Base-by-base conservation (phyloP, 2,888 invertebrate genomes). In the Thalpophila matura region DNA sequence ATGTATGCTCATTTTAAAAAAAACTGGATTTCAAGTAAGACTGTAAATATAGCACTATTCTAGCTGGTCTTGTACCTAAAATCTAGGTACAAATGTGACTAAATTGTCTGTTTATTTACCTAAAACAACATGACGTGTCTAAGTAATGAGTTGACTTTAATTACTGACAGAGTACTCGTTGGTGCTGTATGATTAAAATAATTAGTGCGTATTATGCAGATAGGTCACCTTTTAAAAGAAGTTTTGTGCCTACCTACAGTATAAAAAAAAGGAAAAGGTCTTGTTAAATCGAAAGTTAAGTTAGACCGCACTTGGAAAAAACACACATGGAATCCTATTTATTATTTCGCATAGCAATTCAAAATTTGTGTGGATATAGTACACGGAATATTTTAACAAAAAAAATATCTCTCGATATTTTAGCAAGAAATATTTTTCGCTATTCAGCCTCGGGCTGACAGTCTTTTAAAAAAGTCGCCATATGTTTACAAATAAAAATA, bases 61-160 rank as follows among this genome's bases (percentile, higher is more conserved):
- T 3, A 7, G 3, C n/a, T n/a, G 16, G 22, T 9, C 22, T 55
- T 53, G 29, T 5, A 29, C 5, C 7, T 33, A n/a, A 3, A 42
- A 24, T 38, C 67, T 26, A 45, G 20, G 60, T 45, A 16, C 9
- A 35, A 37, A 55, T 31, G 1, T 29, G 33, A 49, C 18, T 18
- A 24, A 24, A 35, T 7, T 27, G 12, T 35, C 12, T 4, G 31
- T 43, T 43, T 56, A 22, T 9, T 10, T 16, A 22, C 22, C 1
- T 20, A 47, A 43, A 64, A 29, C 26, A 31, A 31, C 18, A 27
- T 12, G 7, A 37, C 35, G 35, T 53, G 35, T 35, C 29, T 42
- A 54, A 54, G 45, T 70, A 63, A 75, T 64, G 18, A 45, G 31
- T 24, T 35, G n/a, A 27, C 20, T 43, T 14, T 20, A 57, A 56